phyloP scores from a whole-genome alignment of 2,797 vertebrate genomes.

The Gymnopithys bicolor region DNA sequence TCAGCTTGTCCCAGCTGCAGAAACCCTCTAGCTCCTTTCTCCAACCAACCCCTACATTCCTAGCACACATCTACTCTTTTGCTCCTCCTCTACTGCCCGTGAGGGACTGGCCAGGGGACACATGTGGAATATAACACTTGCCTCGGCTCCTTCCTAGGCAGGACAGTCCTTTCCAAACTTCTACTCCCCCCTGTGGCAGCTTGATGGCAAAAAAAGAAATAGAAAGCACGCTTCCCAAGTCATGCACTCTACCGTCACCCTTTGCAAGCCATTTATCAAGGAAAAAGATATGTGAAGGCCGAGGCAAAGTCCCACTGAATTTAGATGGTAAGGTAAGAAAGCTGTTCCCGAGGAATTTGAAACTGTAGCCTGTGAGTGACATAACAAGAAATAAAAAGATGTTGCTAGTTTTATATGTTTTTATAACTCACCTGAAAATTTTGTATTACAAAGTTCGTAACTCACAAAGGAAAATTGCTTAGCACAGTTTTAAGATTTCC shows the following conservation, averaged over 20 bases:
- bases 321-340: not conserved
- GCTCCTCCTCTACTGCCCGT: not conserved
- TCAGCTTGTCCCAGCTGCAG: not conserved
- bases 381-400: not conserved
- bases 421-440: not conserved
- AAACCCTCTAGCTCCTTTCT: slow-evolving; percentile 2
- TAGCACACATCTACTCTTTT: not conserved
- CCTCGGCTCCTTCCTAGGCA: not conserved
- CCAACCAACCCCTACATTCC: not conserved
- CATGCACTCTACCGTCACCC: not conserved
- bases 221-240: not conserved
- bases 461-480: not conserved
- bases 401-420: not conserved
- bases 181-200: slow-evolving; percentile 72
- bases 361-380: not conserved
- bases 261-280: slow-evolving; percentile 2
- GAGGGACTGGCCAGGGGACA: not conserved
- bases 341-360: not conserved
- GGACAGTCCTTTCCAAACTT: slow-evolving; percentile 55
- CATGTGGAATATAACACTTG: not conserved
- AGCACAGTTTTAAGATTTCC: not conserved
- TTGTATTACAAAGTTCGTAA: not conserved
- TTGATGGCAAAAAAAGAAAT: slow-evolving; percentile 11
- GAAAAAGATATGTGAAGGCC: not conserved
- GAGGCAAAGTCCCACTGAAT: not conserved